Evolutionary conservation across 1,140 invertebrate species (phyloP), one percentile per base, ranked within the genome.

Genomic region (Pseudoatta argentina): DNA sequence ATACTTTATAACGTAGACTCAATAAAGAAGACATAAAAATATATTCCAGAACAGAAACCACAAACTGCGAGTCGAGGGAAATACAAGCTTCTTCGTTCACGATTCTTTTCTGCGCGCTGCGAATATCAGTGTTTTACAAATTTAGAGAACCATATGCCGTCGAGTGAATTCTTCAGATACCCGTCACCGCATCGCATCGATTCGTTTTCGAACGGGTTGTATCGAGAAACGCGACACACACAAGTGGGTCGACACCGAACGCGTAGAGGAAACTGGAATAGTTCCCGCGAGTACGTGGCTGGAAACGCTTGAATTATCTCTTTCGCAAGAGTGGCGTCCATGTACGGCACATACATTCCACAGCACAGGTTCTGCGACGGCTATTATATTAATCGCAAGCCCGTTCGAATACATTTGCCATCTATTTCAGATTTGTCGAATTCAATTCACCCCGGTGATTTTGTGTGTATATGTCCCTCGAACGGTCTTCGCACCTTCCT

Each of bases 311-410:
- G 86, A 91, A 91, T 91, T 86, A 90, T 90, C 88, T 76, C 77
- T 86, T 71, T 77, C 57, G 86, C 51, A 55, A 81, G 67, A 87
- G 61, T 44, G 64, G 48, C 73, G 34, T 61, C 8, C 48, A 44
- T 78, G 16, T 57, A 63, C 7, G 27, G n/a, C 18, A 51, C 24
- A 27, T 66, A 83, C 69, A 61, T 79, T 76, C 59, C 81, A 24
- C 67, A 57, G 27, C 57, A 12, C 59, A 51, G 44, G n/a, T 34
- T 72, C 63, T 39, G 44, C 79, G 55, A 86, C 75, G 63, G 57
- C 86, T 88, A 88, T 86, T 91, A 72, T 78, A 91, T 91, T 91
- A 90, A 91, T 89, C 71, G 71, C 57, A 24, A 61, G 51, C 81
- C 78, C 85, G 71, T 67, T 57, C 39, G 39, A 30, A 83, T 71